A percentile compares a stretch with the other conserved stretches of the same genome.
phyloP scores from a whole-genome alignment of 2,888 invertebrate species.

The Cheilosia urbana region DNA sequence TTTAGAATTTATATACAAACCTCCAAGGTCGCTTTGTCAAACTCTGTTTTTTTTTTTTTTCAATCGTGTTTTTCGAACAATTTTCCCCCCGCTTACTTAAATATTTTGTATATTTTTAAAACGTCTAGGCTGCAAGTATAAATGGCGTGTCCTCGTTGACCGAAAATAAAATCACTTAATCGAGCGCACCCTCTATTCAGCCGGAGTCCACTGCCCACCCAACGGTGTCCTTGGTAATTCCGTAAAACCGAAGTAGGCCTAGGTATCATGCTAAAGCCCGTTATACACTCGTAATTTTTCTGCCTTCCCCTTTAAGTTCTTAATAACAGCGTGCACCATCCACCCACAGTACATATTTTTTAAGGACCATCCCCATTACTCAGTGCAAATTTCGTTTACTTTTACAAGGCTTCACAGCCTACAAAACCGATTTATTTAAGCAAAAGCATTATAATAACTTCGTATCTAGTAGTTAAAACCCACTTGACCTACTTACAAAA shows the following conservation, averaged over 20 bases:
- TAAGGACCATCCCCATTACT: conserved; percentile 45
- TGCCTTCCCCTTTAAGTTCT: not conserved
- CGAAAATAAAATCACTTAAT: no score
- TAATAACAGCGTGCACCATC: not conserved
- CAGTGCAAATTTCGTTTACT: conserved; percentile 68
- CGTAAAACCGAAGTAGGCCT: not conserved
- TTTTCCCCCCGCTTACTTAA: no score
- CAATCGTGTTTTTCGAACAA: no score
- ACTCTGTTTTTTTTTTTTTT: no score
- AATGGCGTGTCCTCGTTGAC: no score
- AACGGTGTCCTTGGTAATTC: conserved; percentile 47
- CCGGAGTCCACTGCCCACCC: not conserved
- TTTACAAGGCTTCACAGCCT: conserved; percentile 12
- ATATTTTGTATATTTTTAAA: no score
- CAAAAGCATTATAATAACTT: conserved; percentile 10
- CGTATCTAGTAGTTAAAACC: conserved; percentile 34
- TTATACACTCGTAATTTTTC: not conserved
- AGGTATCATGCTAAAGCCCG: not conserved
- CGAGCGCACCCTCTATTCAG: not conserved
- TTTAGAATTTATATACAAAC: no score
- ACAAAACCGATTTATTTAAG: not conserved
- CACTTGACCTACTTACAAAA: conserved; percentile 53
- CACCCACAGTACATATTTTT: not conserved
- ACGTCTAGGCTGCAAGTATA: no score
- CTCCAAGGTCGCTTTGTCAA: no score